Conservation (phyloP, 2,888 invertebrate genomes). For the Terebella lapidaria region DNA sequence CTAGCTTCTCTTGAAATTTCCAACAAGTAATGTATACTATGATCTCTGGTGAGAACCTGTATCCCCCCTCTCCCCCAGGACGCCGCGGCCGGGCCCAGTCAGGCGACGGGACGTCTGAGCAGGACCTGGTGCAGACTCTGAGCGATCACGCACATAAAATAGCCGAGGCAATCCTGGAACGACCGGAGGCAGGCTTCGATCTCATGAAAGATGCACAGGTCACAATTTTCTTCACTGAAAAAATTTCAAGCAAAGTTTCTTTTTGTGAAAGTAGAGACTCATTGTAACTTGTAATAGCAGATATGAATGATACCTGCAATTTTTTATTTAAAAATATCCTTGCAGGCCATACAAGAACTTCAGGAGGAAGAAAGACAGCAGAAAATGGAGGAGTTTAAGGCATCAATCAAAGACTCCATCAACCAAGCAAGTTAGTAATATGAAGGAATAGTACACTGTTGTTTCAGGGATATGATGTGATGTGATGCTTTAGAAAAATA, state of each 20-base stretch:
- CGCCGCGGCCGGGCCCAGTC: too few species aligned
- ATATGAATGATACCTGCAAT: too few species aligned
- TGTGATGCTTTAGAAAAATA: background rate
- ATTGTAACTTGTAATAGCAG: too few species aligned
- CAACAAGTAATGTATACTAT: too few species aligned
- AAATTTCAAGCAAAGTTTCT: too few species aligned
- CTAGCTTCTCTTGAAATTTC: too few species aligned
- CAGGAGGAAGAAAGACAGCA: too few species aligned
- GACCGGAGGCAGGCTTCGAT: slow-evolving; percentile 37
- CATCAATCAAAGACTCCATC: background rate
- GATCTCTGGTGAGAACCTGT: too few species aligned
- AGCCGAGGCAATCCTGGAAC: slow-evolving; percentile 39
- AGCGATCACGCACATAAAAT: slow-evolving; percentile 46
- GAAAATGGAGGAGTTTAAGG: background rate
- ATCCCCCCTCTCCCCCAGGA: too few species aligned
- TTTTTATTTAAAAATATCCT: too few species aligned
- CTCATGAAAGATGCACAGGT: slow-evolving; percentile 48
- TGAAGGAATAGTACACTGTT: background rate
- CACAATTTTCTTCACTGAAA: slow-evolving; percentile 3
- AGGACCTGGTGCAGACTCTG: slow-evolving; percentile 41
- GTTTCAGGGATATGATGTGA: background rate
- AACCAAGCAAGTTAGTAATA: background rate
- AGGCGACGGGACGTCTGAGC: slow-evolving; percentile 27
- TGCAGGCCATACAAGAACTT: too few species aligned
- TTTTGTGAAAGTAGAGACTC: too few species aligned